Evolutionary conservation across 1,140 invertebrate genomes (phyloP).

Genomic region (Lasioglossum albipes): DNA sequence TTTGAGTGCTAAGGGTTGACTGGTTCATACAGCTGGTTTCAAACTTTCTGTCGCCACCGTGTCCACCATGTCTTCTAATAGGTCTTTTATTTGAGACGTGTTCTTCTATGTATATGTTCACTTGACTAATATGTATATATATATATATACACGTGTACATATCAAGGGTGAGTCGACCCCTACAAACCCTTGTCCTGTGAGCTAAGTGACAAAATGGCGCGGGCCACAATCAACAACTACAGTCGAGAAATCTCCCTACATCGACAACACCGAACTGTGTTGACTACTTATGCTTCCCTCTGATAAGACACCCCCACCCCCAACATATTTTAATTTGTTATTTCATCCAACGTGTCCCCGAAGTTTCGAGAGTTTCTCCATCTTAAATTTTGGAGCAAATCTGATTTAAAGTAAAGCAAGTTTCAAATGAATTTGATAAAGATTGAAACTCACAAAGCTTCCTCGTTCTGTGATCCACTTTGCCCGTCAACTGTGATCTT

Average conservation of each 20-base stretch:
- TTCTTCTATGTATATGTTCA: conserved; percentile 38
- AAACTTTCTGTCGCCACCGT: conserved; percentile 14
- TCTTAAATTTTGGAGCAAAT: no score
- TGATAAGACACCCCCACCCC: background rate
- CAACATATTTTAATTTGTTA: conserved; percentile 14
- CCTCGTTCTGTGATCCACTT: no score
- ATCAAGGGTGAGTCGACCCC: background rate
- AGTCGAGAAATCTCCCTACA: conserved; percentile 16
- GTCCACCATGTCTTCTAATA: conserved; percentile 39
- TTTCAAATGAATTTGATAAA: background rate
- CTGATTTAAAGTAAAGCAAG: no score
- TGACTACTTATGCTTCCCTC: background rate
- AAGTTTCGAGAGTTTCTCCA: conserved; percentile 6
- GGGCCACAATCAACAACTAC: no score
- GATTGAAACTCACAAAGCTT: conserved; percentile 28
- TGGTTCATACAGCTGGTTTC: no score
- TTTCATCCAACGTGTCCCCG: background rate
- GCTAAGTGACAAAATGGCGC: no score
- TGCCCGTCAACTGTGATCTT: background rate
- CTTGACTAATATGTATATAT: conserved; percentile 48
- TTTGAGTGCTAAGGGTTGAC: no score
- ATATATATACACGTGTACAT: conserved; percentile 19
- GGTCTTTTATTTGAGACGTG: conserved; percentile 20
- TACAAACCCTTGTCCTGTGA: background rate
- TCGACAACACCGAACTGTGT: conserved; percentile 26